A percentile compares a stretch with the other conserved stretches of the same genome.
These are phyloP conservation scores for Xenops minutus DNA, from an alignment of 2,797 vertebrate genomes.

Conservation along the genomic window DNA sequence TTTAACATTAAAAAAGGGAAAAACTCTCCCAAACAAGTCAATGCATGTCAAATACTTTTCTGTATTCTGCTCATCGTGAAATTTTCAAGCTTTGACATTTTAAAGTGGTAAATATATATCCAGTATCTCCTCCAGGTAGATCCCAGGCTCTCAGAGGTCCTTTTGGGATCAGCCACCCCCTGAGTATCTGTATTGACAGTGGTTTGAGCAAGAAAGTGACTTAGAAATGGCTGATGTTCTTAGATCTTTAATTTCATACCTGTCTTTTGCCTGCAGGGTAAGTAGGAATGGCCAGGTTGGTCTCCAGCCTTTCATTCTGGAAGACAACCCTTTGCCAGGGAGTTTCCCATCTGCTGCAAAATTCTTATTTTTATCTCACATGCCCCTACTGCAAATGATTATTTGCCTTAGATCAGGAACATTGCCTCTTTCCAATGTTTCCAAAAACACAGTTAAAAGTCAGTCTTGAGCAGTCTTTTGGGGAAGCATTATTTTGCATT, in stretches of 20 bases:
- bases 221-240: neutral
- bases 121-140: neutral
- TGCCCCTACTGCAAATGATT: neutral
- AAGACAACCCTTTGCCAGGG: neutral
- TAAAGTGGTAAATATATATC: neutral
- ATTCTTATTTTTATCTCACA: neutral
- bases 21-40: neutral
- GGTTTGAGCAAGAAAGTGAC: neutral
- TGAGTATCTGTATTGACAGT: neutral
- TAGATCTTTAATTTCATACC: neutral
- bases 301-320: neutral
- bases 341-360: slow-evolving; percentile 15
- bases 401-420: neutral
- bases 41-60: neutral
- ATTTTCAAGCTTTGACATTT: neutral
- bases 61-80: neutral
- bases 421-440: neutral
- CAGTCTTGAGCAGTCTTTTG: neutral
- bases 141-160: neutral
- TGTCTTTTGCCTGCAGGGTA: neutral
- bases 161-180: neutral
- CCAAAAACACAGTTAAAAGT: slow-evolving; percentile 7
- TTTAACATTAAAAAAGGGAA: neutral
- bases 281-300: neutral
- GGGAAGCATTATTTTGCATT: slow-evolving; percentile 34